phyloP scores from a whole-genome alignment of 2,113 vertebrate genomes.

The Pristiophorus japonicus region DNA sequence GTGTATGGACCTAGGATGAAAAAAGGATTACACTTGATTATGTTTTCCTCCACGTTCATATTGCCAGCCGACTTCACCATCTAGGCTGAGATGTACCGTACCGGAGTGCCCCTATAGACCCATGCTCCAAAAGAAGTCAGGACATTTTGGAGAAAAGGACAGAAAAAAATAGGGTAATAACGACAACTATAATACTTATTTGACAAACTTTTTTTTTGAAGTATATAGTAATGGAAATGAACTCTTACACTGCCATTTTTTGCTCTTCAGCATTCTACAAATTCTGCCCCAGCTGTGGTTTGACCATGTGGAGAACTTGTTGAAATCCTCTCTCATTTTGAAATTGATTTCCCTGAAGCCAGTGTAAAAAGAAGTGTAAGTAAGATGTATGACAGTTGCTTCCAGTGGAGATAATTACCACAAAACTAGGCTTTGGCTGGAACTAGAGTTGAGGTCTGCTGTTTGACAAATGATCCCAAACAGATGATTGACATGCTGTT shows the following conservation, averaged over 20 bases:
- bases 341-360: conserved; percentile 7
- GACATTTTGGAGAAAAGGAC: neutral
- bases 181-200: neutral
- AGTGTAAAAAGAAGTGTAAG: neutral
- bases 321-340: neutral
- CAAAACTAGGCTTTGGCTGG: neutral
- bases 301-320: neutral
- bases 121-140: neutral
- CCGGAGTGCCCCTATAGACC: neutral
- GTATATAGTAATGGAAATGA: neutral
- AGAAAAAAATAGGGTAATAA: neutral
- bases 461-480: neutral
- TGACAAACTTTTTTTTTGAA: neutral
- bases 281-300: neutral
- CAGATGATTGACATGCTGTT: neutral
- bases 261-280: neutral
- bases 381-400: neutral
- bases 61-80: neutral
- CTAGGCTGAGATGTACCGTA: neutral
- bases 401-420: conserved; percentile 23
- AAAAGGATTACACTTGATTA: neutral
- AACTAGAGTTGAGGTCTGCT: neutral
- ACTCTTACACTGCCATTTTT: neutral
- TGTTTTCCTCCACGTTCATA: neutral
- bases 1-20: neutral